Percentiles rank a stretch among this genome's conserved stretches.
Evolutionary conservation across 2,797 vertebrate genomes (phyloP).

Genomic region (Streptopelia turtur): DNA sequence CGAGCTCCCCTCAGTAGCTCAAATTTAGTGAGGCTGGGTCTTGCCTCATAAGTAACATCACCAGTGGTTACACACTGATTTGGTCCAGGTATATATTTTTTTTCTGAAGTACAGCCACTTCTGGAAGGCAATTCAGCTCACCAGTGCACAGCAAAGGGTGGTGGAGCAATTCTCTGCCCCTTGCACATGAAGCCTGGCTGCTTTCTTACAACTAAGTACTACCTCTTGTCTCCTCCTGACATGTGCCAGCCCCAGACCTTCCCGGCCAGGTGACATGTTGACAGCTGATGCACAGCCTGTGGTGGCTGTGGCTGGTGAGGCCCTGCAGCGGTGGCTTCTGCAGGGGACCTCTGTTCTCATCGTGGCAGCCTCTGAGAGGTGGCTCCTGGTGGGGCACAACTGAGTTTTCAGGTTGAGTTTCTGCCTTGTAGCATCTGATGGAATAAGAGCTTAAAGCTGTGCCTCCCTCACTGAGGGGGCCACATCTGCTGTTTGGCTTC

Average conservation of each 20-base stretch:
- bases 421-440: not conserved
- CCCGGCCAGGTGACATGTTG: not conserved
- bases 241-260: accelerated
- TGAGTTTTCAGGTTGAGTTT: not conserved
- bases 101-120: not conserved
- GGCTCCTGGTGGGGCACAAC: accelerated
- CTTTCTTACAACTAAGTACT: not conserved
- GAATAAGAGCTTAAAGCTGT: not conserved
- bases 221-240: not conserved
- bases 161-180: not conserved
- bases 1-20: not conserved
- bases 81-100: not conserved
- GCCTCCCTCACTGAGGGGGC: accelerated
- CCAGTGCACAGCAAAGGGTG: not conserved
- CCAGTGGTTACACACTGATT: not conserved
- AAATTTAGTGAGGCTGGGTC: not conserved
- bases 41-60: not conserved
- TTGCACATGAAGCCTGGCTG: accelerated
- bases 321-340: not conserved
- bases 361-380: not conserved
- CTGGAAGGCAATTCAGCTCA: not conserved
- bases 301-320: not conserved
- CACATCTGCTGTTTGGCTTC: not conserved
- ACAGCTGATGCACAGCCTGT: not conserved
- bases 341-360: not conserved